A percentile compares a stretch with the other conserved stretches of the same genome.
Conservation (phyloP, 2,797 vertebrate species). For the Propithecus perrieri region DNA sequence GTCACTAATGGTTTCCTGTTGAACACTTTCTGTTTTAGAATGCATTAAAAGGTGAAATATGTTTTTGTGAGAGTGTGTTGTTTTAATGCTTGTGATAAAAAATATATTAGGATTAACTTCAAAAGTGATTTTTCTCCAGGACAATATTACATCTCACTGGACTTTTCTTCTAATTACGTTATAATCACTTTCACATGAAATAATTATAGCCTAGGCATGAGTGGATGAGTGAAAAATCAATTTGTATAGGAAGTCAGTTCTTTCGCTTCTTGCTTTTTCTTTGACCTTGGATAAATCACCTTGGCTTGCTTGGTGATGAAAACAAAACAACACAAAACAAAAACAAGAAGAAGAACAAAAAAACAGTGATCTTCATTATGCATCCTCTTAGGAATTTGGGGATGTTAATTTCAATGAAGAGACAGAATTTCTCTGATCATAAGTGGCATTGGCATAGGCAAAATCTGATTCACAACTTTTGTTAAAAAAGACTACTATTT, state of each 20-base stretch:
- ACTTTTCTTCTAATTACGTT: slow-evolving; percentile 10
- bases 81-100: not conserved
- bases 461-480: not conserved
- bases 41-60: slow-evolving; percentile 4
- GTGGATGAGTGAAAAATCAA: not conserved
- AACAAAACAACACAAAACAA: not conserved
- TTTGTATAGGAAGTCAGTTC: not conserved
- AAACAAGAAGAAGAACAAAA: not conserved
- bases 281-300: not conserved
- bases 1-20: not conserved
- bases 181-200: not conserved
- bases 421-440: not conserved
- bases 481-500: not conserved
- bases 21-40: slow-evolving; percentile 23
- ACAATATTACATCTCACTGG: not conserved
- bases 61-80: not conserved
- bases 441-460: not conserved
- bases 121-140: not conserved
- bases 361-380: not conserved
- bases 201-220: not conserved
- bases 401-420: not conserved
- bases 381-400: not conserved
- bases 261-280: not conserved
- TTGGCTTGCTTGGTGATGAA: not conserved
- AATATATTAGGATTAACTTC: not conserved